phyloP scores from a whole-genome alignment of 2,888 invertebrate species.

The Criorhina ranunculi region DNA sequence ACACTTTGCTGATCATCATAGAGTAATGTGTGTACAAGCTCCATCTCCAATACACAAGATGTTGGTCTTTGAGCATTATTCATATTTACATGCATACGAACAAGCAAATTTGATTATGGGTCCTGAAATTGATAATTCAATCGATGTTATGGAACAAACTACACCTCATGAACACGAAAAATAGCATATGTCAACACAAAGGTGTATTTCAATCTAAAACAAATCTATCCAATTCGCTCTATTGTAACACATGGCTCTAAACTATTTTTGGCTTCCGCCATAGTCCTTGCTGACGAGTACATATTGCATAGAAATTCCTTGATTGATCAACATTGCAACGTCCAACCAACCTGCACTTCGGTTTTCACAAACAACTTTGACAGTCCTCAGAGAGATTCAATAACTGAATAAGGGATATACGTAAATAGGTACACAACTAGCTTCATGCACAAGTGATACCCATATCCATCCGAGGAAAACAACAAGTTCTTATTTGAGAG shows the following conservation, averaged over 20 bases:
- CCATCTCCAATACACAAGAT: too few species aligned
- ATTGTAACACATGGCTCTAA: slow-evolving; percentile 26
- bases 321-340: slow-evolving; percentile 2
- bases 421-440: neutral
- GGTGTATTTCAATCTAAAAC: neutral
- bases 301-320: slow-evolving; percentile 10
- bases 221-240: slow-evolving; percentile 9
- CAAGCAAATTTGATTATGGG: neutral
- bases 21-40: too few species aligned
- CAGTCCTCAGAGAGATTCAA: slow-evolving; percentile 12
- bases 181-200: neutral
- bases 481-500: slow-evolving; percentile 19
- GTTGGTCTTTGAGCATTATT: too few species aligned
- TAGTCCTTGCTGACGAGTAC: slow-evolving; percentile 25
- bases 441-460: neutral
- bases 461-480: neutral
- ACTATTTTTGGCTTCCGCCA: slow-evolving; percentile 8
- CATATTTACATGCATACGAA: too few species aligned
- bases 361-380: slow-evolving; percentile 36
- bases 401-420: neutral
- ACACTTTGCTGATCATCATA: too few species aligned
- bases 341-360: slow-evolving; percentile 24
- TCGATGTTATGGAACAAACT: neutral
- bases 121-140: neutral
- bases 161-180: neutral